Evolutionary conservation across 1,140 invertebrate species (phyloP).

Genomic region (Odontomachus brunneus): DNA sequence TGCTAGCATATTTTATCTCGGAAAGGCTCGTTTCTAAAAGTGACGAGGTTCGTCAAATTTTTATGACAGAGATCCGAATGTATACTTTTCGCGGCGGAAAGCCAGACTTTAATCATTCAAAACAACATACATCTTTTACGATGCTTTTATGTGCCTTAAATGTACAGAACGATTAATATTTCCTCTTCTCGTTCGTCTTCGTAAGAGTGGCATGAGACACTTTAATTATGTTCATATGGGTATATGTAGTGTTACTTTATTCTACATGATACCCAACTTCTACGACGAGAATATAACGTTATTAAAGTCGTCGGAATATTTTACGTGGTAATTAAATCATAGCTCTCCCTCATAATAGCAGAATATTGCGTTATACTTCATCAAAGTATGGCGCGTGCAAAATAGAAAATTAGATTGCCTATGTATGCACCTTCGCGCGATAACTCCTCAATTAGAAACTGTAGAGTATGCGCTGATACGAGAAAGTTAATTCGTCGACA

Average conservation of each 20-base stretch:
- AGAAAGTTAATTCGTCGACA: conserved; percentile 3
- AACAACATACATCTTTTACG: conserved; percentile 11
- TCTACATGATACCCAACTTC: background rate
- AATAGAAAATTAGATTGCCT: background rate
- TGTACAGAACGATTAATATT: conserved; percentile 16
- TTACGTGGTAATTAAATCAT: background rate
- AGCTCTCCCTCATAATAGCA: background rate
- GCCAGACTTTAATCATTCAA: conserved; percentile 17
- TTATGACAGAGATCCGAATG: conserved; percentile 4
- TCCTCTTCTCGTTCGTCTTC: background rate
- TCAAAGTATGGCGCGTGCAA: background rate
- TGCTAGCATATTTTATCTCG: background rate
- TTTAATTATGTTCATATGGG: conserved; percentile 8
- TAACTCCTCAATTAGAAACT: background rate
- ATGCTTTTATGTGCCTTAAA: conserved; percentile 8
- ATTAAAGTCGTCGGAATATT: background rate
- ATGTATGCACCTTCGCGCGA: background rate
- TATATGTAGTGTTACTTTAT: background rate
- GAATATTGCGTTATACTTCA: background rate
- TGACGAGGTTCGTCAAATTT: conserved; percentile 1
- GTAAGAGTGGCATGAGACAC: background rate
- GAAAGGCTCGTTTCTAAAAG: background rate
- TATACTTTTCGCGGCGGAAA: background rate
- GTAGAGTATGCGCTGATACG: background rate
- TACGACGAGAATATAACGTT: background rate